Evolutionary conservation across 1,140 invertebrate genomes (phyloP), one percentile per base, ranked within the genome.

Genomic region (Carposina sasakii): DNA sequence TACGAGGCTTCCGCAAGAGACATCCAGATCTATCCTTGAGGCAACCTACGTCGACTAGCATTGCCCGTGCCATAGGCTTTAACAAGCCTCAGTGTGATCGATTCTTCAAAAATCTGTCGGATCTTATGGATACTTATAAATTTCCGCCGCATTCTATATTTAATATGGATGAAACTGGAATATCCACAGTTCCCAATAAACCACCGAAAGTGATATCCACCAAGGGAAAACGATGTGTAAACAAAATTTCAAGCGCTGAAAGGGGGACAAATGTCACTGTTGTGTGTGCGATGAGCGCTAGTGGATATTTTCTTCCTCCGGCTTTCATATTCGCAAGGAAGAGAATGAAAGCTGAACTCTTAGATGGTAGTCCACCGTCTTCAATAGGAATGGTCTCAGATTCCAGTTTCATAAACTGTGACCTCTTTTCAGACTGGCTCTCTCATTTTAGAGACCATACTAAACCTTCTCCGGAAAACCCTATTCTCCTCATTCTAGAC

Each of bases 131-230:
- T 8, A 49, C 44, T 42, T 53, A 57, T 6, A 62, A 62, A 1
- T 57, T 64, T 33, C 19, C 34, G 5, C 54, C 54, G 13, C 9
- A 23, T 2, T 2, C 2, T 1, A 62, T 62, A 15, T 78, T 62
- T 52, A 83, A 83, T 51, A 64, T 74, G 17, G 76, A 85, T 50
- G 63, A 83, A 49, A 71, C 62, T 5, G 67, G 63, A 15, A 53
- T 76, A 8, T 60, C 59, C n/a, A 71, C 69, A 13, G 69, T 76
- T 0, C 61, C 63, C 20, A 74, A 57, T 22, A 71, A 66, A 54
- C 21, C 37, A 31, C 54, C 59, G 6, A 72, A 74, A 54, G 58
- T 76, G 1, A 31, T 76, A 34, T 48, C 67, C 10, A 42, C 12
- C 10, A 71, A 63, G 52, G 71, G 67, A 4, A 61, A 58, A 40